These are phyloP conservation scores for Holotrichia oblita DNA, from an alignment of 1,140 invertebrate genomes.

Conservation along the genomic window DNA sequence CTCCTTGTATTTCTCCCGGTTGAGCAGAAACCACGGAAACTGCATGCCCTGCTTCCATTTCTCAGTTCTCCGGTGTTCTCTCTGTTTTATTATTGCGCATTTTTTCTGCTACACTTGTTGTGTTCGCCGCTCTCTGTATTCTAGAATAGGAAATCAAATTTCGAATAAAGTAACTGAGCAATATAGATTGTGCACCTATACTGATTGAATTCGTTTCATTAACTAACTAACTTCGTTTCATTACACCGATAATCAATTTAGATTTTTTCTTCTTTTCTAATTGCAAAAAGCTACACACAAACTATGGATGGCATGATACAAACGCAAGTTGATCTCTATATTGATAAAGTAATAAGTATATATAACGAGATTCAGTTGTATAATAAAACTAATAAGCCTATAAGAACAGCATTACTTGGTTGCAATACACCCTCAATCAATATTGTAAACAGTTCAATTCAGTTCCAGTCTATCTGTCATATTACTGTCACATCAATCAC, in stretches of 20 bases:
- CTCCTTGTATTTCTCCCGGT: conserved; percentile 24
- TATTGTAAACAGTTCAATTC: too few relatives aligned
- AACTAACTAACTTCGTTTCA: not conserved
- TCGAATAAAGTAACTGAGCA: not conserved
- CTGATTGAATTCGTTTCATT: conserved; percentile 17
- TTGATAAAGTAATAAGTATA: too few relatives aligned
- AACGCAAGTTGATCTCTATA: too few relatives aligned
- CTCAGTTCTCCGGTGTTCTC: conserved; percentile 11
- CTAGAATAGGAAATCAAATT: conserved; percentile 32
- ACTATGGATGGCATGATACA: too few relatives aligned
- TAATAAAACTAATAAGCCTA: too few relatives aligned
- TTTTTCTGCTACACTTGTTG: conserved; percentile 13
- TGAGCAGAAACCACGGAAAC: conserved; percentile 32
- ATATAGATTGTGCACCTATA: conserved; percentile 19
- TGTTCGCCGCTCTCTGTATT: not conserved
- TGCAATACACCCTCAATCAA: too few relatives aligned
- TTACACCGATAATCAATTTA: not conserved
- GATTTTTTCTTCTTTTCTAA: not conserved
- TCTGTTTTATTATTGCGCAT: not conserved
- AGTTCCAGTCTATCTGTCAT: too few relatives aligned
- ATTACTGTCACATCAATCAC: too few relatives aligned
- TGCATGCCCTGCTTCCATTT: conserved; percentile 35
- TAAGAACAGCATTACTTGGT: too few relatives aligned
- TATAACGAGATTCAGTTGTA: too few relatives aligned
- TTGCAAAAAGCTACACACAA: not conserved